Evolutionary conservation across 2,888 invertebrate species (phyloP).

Genomic region (Idaea straminata): DNA sequence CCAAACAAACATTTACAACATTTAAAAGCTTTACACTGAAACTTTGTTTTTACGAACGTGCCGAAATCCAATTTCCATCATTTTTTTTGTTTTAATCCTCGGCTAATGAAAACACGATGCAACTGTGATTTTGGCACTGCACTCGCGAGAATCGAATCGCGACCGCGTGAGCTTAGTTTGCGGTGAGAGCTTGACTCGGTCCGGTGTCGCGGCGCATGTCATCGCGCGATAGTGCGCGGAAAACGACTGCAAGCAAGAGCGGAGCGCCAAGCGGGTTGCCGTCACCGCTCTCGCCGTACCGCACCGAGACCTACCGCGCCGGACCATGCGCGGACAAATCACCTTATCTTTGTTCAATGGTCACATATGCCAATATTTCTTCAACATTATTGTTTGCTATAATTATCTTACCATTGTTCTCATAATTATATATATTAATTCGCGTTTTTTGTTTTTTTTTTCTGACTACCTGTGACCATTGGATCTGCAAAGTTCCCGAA

Average conservation of each 20-base stretch:
- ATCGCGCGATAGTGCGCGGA: slow-evolving; percentile 58
- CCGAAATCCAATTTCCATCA: slow-evolving; percentile 49
- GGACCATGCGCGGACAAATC: slow-evolving; percentile 42
- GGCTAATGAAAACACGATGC: slow-evolving; percentile 25
- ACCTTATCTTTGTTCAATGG: not conserved
- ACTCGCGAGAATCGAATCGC: slow-evolving; percentile 34
- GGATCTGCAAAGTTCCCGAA: no score
- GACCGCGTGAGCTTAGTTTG: slow-evolving; percentile 3
- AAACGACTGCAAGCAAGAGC: slow-evolving; percentile 50
- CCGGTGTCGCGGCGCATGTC: slow-evolving; percentile 55
- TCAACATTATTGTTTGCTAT: not conserved
- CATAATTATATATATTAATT: no score
- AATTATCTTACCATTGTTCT: not conserved
- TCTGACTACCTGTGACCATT: no score
- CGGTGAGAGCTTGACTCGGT: not conserved
- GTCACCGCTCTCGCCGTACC: no score
- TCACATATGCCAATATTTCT: not conserved
- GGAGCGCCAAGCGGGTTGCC: not conserved
- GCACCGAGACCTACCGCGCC: not conserved
- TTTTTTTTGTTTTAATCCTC: slow-evolving; percentile 38
- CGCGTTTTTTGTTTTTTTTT: no score
- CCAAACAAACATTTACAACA: slow-evolving; percentile 57
- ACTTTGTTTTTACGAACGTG: slow-evolving; percentile 67
- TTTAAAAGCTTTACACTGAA: slow-evolving; percentile 68
- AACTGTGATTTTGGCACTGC: slow-evolving; percentile 33